Percentiles rank a stretch among this genome's conserved stretches.
Conservation (phyloP, 2,797 vertebrate species). For the Paratrypauchen microcephalus region DNA sequence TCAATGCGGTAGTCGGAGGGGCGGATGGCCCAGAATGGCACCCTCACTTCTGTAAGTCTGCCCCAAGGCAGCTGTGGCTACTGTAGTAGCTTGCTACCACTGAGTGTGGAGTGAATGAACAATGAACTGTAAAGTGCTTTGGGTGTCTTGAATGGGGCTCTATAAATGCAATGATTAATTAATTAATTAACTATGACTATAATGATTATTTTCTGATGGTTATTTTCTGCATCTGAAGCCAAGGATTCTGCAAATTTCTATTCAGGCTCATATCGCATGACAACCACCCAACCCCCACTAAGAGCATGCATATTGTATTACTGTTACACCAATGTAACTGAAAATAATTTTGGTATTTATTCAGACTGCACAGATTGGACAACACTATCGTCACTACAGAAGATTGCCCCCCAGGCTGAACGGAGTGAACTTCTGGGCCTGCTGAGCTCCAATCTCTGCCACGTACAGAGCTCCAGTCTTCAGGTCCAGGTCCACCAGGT, state of each 20-base stretch:
- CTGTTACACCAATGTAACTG: neutral
- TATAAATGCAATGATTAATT: too few species aligned
- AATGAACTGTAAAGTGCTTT: too few species aligned
- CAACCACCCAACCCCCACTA: neutral
- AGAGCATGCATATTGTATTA: conserved; percentile 1
- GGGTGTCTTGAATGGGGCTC: too few species aligned
- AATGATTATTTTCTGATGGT: too few species aligned
- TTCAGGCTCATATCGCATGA: neutral
- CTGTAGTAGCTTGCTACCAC: too few species aligned
- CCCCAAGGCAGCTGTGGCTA: too few species aligned
- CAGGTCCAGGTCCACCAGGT: conserved; percentile 87
- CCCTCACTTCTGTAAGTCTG: too few species aligned
- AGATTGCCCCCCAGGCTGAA: conserved; percentile 52
- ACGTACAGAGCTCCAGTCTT: conserved; percentile 87
- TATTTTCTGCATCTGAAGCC: neutral
- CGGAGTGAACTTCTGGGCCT: conserved; percentile 90
- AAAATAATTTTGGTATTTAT: neutral
- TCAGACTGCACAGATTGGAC: neutral
- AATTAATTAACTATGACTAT: neutral
- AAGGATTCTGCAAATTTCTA: neutral
- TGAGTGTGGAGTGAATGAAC: too few species aligned
- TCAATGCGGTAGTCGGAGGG: too few species aligned
- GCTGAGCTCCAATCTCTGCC: conserved; percentile 90
- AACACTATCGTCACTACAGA: conserved; percentile 25
- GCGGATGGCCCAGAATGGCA: too few species aligned